Percentiles rank a stretch among this genome's conserved stretches.
These are phyloP conservation scores for Wiebesia pumilae DNA, from an alignment of 1,140 invertebrate genomes.

Conservation along the genomic window DNA sequence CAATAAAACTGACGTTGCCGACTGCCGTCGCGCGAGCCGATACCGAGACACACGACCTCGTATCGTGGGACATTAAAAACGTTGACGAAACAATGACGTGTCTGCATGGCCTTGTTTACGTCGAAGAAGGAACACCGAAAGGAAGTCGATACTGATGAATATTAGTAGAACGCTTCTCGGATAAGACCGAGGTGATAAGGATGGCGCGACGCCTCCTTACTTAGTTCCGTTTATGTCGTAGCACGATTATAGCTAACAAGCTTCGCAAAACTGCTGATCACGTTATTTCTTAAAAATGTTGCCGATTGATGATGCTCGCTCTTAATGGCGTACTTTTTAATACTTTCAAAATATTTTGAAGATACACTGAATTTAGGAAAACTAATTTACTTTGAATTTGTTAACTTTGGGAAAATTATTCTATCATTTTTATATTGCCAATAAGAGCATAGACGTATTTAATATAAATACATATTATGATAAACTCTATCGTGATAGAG, in stretches of 20 bases:
- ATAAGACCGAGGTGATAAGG: background rate
- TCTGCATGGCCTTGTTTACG: constrained; percentile 5
- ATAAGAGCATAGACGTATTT: too few species aligned
- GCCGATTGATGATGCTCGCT: too few species aligned
- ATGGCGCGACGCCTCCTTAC: background rate
- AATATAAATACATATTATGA: too few species aligned
- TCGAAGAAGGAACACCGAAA: background rate
- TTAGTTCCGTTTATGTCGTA: background rate
- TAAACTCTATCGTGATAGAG: too few species aligned
- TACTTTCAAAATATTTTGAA: too few species aligned
- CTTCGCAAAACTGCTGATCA: background rate
- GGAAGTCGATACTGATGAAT: background rate
- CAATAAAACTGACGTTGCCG: constrained; percentile 54
- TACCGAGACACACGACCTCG: background rate
- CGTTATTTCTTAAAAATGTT: background rate
- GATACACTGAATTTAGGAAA: too few species aligned
- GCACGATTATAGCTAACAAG: background rate
- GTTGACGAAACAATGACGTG: background rate
- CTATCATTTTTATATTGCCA: too few species aligned
- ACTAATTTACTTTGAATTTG: too few species aligned
- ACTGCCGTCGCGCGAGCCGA: background rate
- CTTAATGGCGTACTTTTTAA: too few species aligned
- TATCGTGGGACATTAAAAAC: background rate
- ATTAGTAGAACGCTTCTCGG: too few species aligned
- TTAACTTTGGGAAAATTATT: too few species aligned